phyloP scores from a whole-genome alignment of 1,140 invertebrate species.

The Bradynema listronoti region DNA sequence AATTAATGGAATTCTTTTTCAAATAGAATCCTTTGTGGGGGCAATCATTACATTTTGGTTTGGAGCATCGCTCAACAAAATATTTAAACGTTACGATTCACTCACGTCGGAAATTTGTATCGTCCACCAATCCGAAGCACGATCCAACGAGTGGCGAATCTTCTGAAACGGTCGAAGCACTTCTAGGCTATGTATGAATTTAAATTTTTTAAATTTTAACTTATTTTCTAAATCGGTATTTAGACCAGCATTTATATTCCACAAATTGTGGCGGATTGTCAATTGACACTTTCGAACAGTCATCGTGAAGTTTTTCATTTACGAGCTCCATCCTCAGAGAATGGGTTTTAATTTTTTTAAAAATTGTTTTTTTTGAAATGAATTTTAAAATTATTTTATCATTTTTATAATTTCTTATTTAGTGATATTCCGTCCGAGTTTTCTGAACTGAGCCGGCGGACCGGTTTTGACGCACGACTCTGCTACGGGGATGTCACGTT shows the following conservation, averaged over 20 bases:
- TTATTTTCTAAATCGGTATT: slow-evolving; percentile 19
- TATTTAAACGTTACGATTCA: slow-evolving; percentile 49
- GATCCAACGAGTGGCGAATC: not conserved
- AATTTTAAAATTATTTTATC: not conserved
- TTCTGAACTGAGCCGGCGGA: slow-evolving; percentile 65
- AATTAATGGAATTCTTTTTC: slow-evolving; percentile 11
- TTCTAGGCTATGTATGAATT: slow-evolving; percentile 47
- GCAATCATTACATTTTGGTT: slow-evolving; percentile 50
- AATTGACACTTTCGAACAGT: slow-evolving; percentile 47
- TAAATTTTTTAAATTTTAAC: slow-evolving; percentile 6
- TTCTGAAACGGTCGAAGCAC: slow-evolving; percentile 6
- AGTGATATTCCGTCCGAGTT: slow-evolving; percentile 19
- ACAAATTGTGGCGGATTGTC: slow-evolving; percentile 49
- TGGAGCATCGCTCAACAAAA: slow-evolving; percentile 34
- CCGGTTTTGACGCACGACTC: slow-evolving; percentile 78
- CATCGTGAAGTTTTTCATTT: slow-evolving; percentile 50
- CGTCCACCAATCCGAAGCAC: slow-evolving; percentile 5
- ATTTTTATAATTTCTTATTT: not conserved
- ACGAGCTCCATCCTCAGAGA: slow-evolving; percentile 27
- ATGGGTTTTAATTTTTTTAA: not conserved
- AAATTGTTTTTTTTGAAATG: no score
- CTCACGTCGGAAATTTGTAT: slow-evolving; percentile 27
- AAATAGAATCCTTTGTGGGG: slow-evolving; percentile 50
- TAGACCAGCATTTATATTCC: slow-evolving; percentile 51
- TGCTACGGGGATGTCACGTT: slow-evolving; percentile 82